Percentiles rank a stretch among this genome's conserved stretches.
Evolutionary conservation across 2,888 invertebrate species (phyloP).

Genomic region (Cheilosia pagana): DNA sequence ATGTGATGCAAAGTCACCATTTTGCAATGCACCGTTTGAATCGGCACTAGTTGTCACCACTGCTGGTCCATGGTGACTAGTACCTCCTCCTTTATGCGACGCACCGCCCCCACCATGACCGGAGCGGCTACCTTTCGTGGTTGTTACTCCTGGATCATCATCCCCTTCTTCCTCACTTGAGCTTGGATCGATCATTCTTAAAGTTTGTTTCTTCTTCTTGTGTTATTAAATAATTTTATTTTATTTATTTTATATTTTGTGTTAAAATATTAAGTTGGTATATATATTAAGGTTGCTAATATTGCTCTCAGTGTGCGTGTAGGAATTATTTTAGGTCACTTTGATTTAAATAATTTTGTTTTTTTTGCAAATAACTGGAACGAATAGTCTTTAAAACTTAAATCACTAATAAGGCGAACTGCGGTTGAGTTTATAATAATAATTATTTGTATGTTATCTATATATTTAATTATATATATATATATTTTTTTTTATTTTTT

Average conservation of each 20-base stretch:
- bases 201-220: slow-evolving; percentile 3
- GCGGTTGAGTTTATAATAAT: slow-evolving; percentile 39
- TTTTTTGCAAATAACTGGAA: slow-evolving; percentile 9
- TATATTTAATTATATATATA: slow-evolving; percentile 16
- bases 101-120: slow-evolving; percentile 67
- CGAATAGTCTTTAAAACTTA: slow-evolving; percentile 37
- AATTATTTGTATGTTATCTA: slow-evolving; percentile 15
- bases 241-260: neutral
- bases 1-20: slow-evolving; percentile 81
- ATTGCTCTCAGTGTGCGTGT: slow-evolving; percentile 49
- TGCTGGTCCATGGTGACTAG: slow-evolving; percentile 75
- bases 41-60: slow-evolving; percentile 69
- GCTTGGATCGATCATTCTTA: slow-evolving; percentile 96
- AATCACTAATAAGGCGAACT: slow-evolving; percentile 70
- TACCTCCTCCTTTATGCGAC: slow-evolving; percentile 46
- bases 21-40: slow-evolving; percentile 79
- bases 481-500: slow-evolving; percentile 5
- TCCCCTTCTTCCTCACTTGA: slow-evolving; percentile 98
- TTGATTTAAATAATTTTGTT: slow-evolving; percentile 5
- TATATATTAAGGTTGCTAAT: slow-evolving; percentile 28
- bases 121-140: slow-evolving; percentile 81
- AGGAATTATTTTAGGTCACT: slow-evolving; percentile 4
- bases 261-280: neutral
- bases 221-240: slow-evolving; percentile 6
- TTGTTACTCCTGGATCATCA: slow-evolving; percentile 89